These are phyloP conservation scores for Taurulus bubalis DNA, from an alignment of 2,113 vertebrate species.

Conservation along the genomic window DNA sequence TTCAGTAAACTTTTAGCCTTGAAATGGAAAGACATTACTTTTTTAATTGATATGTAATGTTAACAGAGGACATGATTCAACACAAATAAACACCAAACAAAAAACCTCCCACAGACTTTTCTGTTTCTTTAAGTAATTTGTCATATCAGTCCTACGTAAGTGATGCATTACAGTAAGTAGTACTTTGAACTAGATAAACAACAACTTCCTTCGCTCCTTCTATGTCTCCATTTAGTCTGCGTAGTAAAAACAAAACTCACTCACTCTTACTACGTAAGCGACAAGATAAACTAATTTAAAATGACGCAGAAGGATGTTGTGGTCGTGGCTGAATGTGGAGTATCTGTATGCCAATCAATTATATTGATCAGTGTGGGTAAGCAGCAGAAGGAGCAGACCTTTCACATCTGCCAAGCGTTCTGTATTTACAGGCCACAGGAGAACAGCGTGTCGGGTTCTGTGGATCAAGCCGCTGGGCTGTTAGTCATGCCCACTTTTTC, in stretches of 20 bases:
- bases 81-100: conserved; percentile 25
- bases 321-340: conserved; percentile 64
- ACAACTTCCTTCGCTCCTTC: conserved; percentile 62
- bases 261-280: conserved; percentile 58
- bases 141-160: conserved; percentile 47
- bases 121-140: conserved; percentile 60
- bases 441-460: conserved; percentile 68
- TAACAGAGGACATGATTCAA: conserved; percentile 3
- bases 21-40: neutral
- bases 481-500: conserved; percentile 73
- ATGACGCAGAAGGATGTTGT: conserved; percentile 70
- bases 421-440: conserved; percentile 77
- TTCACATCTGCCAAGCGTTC: conserved; percentile 70
- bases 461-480: conserved; percentile 60
- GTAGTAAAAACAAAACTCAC: conserved; percentile 58
- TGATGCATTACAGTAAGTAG: conserved; percentile 54
- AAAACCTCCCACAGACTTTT: neutral
- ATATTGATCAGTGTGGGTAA: conserved; percentile 71
- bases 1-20: conserved; percentile 11
- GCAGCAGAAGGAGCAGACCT: conserved; percentile 45
- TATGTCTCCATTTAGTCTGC: conserved; percentile 19
- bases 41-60: neutral
- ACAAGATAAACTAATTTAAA: conserved; percentile 69
- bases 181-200: conserved; percentile 69
- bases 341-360: conserved; percentile 65